These are phyloP conservation scores for Malurus melanocephalus DNA, from an alignment of 2,113 vertebrate species.

Conservation along the genomic window DNA sequence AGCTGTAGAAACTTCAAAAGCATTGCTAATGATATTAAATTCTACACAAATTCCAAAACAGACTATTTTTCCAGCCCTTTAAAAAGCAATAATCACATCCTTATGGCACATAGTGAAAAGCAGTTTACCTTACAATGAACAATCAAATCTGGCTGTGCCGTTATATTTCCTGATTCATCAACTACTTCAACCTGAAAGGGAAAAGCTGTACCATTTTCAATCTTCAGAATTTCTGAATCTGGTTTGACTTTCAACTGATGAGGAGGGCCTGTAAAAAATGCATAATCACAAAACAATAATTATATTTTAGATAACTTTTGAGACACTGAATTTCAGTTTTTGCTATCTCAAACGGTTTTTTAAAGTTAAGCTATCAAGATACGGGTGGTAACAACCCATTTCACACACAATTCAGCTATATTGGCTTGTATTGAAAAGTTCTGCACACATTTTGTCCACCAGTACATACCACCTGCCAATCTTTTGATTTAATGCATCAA, in stretches of 20 bases:
- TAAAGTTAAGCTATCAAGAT: background rate
- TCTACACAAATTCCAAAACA: background rate
- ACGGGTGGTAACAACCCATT: background rate
- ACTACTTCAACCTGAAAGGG: conserved; percentile 82
- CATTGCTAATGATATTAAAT: background rate
- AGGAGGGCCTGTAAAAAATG: conserved; percentile 77
- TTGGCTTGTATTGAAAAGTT: background rate
- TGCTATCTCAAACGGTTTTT: background rate
- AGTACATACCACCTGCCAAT: background rate
- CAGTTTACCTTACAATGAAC: conserved; percentile 84
- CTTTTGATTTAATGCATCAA: background rate
- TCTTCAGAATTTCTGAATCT: conserved; percentile 69
- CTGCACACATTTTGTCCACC: background rate
- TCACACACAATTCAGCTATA: background rate
- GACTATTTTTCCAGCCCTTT: background rate
- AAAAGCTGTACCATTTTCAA: conserved; percentile 84
- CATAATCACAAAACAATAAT: background rate
- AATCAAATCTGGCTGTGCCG: conserved; percentile 76
- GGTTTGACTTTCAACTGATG: conserved; percentile 78
- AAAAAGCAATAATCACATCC: background rate
- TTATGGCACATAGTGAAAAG: background rate
- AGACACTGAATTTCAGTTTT: background rate
- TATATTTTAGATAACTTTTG: background rate
- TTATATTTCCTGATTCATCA: conserved; percentile 86
- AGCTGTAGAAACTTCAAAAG: background rate